Base-by-base conservation (phyloP, 2,113 vertebrate genomes). In the Eclectus roratus region DNA sequence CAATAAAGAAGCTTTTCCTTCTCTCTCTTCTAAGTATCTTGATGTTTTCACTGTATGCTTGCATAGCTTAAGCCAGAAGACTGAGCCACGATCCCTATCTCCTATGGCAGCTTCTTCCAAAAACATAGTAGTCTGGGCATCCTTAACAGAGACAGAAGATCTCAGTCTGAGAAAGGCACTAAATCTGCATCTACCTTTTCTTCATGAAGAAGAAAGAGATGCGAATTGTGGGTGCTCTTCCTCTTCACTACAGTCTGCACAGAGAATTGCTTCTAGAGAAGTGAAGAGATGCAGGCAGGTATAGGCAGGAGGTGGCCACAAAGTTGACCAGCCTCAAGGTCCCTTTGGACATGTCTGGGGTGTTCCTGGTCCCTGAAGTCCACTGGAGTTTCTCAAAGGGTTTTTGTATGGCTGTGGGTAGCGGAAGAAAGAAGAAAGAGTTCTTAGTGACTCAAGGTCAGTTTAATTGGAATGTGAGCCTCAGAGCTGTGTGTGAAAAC, bases 271-370 rank as follows among this genome's bases (percentile, higher is more conserved):
- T 78, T 17, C 0, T 4, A 39, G 50, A 39, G 52, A 39, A 50
- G 2, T 27, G 50, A 15, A 63, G 52, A 7, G 66, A 29, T 5
- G 5, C 3, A 12, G 82, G 43, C 11, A n/a, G 10, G 18, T 21
- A 3, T 35, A 16, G 35, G 60, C 18, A 17, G 64, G 49, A 73
- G 8, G 27, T 28, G 10, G 39, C 35, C 85, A 10, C 0, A 0
- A 50, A 70, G 11, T 1, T 90, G 63, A 23, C 16, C 55, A 68
- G 14, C 27, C 24, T 49, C 23, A 23, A 37, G 10, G 50, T 43
- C 29, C 29, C 65, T 83, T 15, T 13, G 50, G 41, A 14, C 4
- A 11, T 46, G 9, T 10, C 31, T 31, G 10, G 25, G 12, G 15
- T 85, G 13, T 15, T 73, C 11, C 28, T 19, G 12, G 4, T 55